Percentiles rank a stretch among this genome's conserved stretches.
Conservation (phyloP, 2,113 vertebrate genomes). For the Mola mola region DNA sequence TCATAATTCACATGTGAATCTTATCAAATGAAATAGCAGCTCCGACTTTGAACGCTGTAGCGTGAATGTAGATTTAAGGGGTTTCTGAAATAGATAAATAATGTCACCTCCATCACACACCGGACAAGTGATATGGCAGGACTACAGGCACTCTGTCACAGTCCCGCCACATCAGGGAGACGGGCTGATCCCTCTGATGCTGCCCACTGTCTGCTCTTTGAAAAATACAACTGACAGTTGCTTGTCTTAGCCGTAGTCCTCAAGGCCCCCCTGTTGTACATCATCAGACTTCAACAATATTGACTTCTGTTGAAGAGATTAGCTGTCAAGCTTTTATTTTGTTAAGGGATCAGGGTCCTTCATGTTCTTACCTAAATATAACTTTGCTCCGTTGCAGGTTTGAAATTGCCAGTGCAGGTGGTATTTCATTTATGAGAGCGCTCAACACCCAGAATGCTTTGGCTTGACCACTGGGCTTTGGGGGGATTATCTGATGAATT, state of each 20-base stretch:
- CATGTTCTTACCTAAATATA: conserved; percentile 82
- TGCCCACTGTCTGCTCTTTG: conserved; percentile 45
- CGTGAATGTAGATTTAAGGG: conserved; percentile 37
- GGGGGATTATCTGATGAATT: conserved; percentile 86
- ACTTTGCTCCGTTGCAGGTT: conserved; percentile 69
- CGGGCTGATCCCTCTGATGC: conserved; percentile 56
- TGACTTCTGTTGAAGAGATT: conserved; percentile 81
- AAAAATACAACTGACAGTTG: conserved; percentile 67
- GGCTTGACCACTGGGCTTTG: conserved; percentile 84
- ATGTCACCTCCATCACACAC: conserved; percentile 46
- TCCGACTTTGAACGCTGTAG: conserved; percentile 5
- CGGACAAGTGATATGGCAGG: conserved; percentile 23
- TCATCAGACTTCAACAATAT: conserved; percentile 79
- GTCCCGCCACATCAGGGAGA: conserved; percentile 36
- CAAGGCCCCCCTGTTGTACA: conserved; percentile 57
- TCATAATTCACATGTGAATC: conserved; percentile 33
- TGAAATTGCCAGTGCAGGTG: conserved; percentile 72
- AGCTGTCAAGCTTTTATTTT: conserved; percentile 83
- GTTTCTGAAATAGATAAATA: conserved; percentile 49
- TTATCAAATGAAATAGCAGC: conserved; percentile 9
- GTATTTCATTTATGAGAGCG: conserved; percentile 84
- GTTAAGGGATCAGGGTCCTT: conserved; percentile 82
- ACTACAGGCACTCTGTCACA: conserved; percentile 50
- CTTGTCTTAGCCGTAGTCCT: conserved; percentile 60
- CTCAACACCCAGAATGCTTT: conserved; percentile 83